Percentiles rank a stretch among this genome's conserved stretches.
These are phyloP conservation scores for Sebastes trivittatus DNA, from an alignment of 2,797 vertebrate species.

Conservation along the genomic window DNA sequence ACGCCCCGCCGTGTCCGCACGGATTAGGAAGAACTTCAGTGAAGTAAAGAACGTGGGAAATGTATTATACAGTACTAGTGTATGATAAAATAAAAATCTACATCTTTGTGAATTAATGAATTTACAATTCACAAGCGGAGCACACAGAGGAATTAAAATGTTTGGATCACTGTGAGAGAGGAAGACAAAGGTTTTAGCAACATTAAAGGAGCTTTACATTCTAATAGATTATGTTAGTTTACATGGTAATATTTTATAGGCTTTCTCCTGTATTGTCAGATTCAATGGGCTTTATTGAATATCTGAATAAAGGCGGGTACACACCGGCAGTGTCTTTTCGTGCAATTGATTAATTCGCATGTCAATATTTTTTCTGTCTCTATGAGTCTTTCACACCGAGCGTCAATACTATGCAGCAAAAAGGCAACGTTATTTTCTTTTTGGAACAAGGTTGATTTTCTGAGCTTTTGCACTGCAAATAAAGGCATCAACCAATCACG, in stretches of 20 bases:
- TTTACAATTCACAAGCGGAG: not conserved
- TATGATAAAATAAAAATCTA: not conserved
- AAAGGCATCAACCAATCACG: too few species aligned
- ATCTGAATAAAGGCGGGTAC: too few species aligned
- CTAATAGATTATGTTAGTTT: not conserved
- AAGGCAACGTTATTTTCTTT: too few species aligned
- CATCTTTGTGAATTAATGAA: not conserved
- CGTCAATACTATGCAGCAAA: too few species aligned
- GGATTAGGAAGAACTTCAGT: slow-evolving; percentile 18
- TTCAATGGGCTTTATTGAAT: too few species aligned
- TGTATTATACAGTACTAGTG: not conserved
- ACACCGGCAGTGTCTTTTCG: too few species aligned
- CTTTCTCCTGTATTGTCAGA: not conserved
- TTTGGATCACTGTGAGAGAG: not conserved
- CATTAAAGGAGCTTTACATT: not conserved
- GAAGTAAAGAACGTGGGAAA: slow-evolving; percentile 1
- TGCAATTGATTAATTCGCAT: too few species aligned
- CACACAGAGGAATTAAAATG: not conserved
- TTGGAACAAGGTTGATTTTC: too few species aligned
- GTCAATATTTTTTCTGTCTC: too few species aligned
- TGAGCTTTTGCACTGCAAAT: too few species aligned
- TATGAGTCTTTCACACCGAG: too few species aligned
- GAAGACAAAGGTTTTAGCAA: not conserved
- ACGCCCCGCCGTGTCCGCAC: slow-evolving; percentile 62
- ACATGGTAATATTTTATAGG: not conserved